phyloP scores from a whole-genome alignment of 1,140 invertebrate genomes.

The Dinothrombium tinctorium region DNA sequence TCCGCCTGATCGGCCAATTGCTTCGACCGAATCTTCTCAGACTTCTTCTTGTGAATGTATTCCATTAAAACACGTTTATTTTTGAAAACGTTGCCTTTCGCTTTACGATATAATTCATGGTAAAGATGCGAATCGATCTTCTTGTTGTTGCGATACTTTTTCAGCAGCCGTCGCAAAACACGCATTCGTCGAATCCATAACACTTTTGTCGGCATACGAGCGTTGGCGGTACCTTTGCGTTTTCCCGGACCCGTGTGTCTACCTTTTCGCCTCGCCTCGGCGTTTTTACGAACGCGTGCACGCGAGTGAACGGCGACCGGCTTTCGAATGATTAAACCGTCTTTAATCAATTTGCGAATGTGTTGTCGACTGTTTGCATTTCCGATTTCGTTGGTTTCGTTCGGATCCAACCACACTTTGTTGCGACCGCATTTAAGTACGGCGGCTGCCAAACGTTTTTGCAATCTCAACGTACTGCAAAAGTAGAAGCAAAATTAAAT shows the following conservation, averaged over 20 bases:
- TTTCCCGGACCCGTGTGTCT: constrained; percentile 97
- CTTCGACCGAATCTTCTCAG: constrained; percentile 88
- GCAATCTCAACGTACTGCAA: constrained; percentile 38
- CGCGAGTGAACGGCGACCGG: constrained; percentile 95
- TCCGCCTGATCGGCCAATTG: constrained; percentile 94
- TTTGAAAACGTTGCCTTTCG: constrained; percentile 95
- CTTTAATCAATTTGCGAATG: constrained; percentile 93
- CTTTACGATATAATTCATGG: constrained; percentile 94
- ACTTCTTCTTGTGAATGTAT: constrained; percentile 99
- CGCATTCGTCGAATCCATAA: constrained; percentile 97
- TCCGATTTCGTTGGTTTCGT: constrained; percentile 97
- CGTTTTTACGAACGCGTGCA: constrained; percentile 85
- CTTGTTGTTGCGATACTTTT: constrained; percentile 91
- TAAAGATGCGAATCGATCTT: constrained; percentile 98
- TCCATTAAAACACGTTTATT: constrained; percentile 99
- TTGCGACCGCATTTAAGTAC: constrained; percentile 98
- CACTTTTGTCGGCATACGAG: constrained; percentile 91
- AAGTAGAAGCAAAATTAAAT: no score
- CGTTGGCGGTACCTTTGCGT: constrained; percentile 92
- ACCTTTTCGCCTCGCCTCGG: constrained; percentile 83
- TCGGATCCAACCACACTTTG: constrained; percentile 99
- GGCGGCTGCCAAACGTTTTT: constrained; percentile 93
- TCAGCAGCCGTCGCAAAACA: constrained; percentile 75
- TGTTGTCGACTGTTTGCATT: constrained; percentile 98
- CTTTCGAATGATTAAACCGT: constrained; percentile 99